Conservation (phyloP, 2,888 invertebrate genomes). For the Acanthosepion esculentum region DNA sequence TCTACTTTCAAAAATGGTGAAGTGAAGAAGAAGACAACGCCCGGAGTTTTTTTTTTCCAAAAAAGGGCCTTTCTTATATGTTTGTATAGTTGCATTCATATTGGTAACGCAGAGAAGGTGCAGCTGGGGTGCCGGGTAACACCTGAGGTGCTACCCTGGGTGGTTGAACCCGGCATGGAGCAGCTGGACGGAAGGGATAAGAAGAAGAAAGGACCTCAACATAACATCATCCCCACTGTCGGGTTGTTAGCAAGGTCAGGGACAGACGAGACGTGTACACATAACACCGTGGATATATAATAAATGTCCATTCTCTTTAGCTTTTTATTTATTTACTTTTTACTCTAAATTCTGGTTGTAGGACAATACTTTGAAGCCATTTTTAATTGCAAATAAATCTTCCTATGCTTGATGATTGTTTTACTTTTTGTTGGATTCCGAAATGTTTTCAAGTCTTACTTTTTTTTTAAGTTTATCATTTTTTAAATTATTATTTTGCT, state of each 20-base stretch:
- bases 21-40: neutral
- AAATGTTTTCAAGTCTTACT: neutral
- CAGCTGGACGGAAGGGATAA: neutral
- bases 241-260: neutral
- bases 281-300: neutral
- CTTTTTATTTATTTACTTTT: no score
- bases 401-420: neutral
- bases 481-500: no score
- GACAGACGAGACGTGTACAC: neutral
- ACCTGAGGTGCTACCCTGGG: conserved; percentile 23
- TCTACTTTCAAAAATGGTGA: neutral
- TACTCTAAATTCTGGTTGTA: neutral
- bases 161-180: conserved; percentile 23
- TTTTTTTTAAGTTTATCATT: no score
- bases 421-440: neutral
- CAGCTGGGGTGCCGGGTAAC: conserved; percentile 21
- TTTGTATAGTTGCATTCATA: neutral
- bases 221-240: conserved; percentile 33
- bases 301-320: neutral
- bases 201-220: conserved; percentile 14
- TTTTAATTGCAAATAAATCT: neutral
- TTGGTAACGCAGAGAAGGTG: neutral
- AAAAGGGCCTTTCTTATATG: no score
- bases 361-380: neutral
- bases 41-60: neutral